A percentile compares a stretch with the other conserved stretches of the same genome.
phyloP scores from a whole-genome alignment of 2,797 vertebrate genomes.

The Myotis vivesi region DNA sequence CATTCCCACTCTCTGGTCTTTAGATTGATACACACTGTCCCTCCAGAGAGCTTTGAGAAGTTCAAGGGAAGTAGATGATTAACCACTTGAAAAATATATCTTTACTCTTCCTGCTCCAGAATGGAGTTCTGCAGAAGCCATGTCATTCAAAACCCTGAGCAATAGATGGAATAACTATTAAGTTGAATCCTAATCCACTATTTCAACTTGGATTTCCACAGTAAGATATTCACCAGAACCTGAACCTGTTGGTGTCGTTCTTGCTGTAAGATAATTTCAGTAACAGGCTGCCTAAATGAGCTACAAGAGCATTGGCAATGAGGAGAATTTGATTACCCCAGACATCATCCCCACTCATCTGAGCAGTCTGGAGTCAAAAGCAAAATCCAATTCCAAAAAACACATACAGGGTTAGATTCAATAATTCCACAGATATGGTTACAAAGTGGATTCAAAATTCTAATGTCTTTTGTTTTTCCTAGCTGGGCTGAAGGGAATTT shows the following conservation, averaged over 20 bases:
- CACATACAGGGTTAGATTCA: slow-evolving; percentile 36
- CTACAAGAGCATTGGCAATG: neutral
- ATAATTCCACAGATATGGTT: slow-evolving; percentile 60
- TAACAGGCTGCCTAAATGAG: slow-evolving; percentile 23
- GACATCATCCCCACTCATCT: slow-evolving; percentile 39
- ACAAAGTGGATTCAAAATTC: slow-evolving; percentile 25
- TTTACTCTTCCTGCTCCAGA: neutral
- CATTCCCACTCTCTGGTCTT: slow-evolving; percentile 10
- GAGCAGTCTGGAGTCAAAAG: slow-evolving; percentile 46
- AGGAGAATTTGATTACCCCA: slow-evolving; percentile 9
- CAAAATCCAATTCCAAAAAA: slow-evolving; percentile 65
- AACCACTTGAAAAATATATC: neutral
- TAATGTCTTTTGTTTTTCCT: slow-evolving; percentile 48
- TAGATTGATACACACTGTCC: neutral
- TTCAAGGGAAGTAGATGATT: neutral
- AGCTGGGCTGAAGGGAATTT: neutral
- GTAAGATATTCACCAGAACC: slow-evolving; percentile 37
- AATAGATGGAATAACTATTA: slow-evolving; percentile 56
- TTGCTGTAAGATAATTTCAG: neutral
- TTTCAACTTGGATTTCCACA: slow-evolving; percentile 48
- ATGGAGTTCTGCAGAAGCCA: neutral
- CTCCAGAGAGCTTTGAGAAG: neutral
- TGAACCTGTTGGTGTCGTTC: slow-evolving; percentile 29
- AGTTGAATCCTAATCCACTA: slow-evolving; percentile 1
- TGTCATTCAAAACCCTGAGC: neutral